Conservation (phyloP, 64 coral and sea anemone species). For the Platygyra sinensis region DNA sequence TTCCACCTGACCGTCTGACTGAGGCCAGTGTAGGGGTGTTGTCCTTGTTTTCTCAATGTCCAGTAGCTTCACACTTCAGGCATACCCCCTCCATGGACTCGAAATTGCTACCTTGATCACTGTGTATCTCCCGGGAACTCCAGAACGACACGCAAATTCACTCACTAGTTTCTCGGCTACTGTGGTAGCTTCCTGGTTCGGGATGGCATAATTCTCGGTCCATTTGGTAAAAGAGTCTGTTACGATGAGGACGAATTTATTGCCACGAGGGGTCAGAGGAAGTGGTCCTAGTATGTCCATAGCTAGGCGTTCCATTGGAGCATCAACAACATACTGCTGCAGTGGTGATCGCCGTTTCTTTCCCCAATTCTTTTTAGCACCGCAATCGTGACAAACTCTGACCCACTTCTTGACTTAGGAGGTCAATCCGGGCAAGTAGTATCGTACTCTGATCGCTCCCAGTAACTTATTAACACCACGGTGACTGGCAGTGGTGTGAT, state of each 20-base stretch:
- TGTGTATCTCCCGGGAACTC: slow-evolving; percentile 49
- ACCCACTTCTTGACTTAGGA: too few species aligned
- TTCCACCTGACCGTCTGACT: slow-evolving; percentile 68
- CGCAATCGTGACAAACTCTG: too few species aligned
- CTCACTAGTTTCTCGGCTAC: slow-evolving; percentile 59
- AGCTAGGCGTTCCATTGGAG: slow-evolving; percentile 45
- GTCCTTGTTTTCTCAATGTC: slow-evolving; percentile 66
- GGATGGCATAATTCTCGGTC: slow-evolving; percentile 56
- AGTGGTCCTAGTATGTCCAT: slow-evolving; percentile 75
- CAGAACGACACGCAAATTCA: slow-evolving; percentile 60
- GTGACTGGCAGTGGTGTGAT: too few species aligned
- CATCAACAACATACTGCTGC: too few species aligned
- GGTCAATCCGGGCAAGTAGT: too few species aligned
- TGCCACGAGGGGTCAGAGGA: slow-evolving; percentile 41
- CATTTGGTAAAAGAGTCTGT: slow-evolving; percentile 59
- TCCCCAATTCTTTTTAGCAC: too few species aligned
- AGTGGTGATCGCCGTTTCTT: too few species aligned
- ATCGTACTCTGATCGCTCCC: too few species aligned
- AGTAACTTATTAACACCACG: too few species aligned
- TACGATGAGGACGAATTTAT: slow-evolving; percentile 31
- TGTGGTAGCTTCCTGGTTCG: slow-evolving; percentile 55
- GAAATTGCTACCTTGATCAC: slow-evolving; percentile 68
- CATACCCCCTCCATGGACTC: slow-evolving; percentile 76
- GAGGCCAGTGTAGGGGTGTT: slow-evolving; percentile 50
- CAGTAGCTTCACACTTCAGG: slow-evolving; percentile 62